Base-by-base conservation (phyloP, 23 tunicate genomes). In the Diplosoma virens region DNA sequence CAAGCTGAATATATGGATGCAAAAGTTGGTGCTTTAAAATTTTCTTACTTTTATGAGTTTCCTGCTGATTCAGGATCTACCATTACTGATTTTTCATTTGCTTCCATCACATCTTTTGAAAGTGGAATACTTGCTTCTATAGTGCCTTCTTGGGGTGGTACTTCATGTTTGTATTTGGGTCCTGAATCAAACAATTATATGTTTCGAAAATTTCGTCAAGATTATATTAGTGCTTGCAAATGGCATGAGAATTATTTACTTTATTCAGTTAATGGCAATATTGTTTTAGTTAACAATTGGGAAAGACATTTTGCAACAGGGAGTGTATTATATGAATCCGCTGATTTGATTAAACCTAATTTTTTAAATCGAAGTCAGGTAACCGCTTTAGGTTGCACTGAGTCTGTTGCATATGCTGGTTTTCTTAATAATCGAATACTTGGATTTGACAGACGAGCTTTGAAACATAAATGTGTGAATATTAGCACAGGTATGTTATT, bases 21-120 rank as follows among this genome's bases (percentile, higher is more conserved):
- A 4, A 9, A 4, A 17, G 61, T 17, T 55, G 23, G 22, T 55
- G 61, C 61, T 55, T 55, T 55, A 55, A 55, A 24, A 9, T 17
- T 55, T 24, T 24, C 61, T 55, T 4, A 17, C 30, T 22, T 34
- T 26, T 61, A 61, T 22, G 14, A 61, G 28, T 61, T 61, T 61
- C 35, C 35, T 27, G 9, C 34, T 61, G 69, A 61, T 4, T 5
- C 5, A 5, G 69, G 69, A 2, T 16, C 74, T 34, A 2, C 27
- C 2, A 11, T 67, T 18, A n/a, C 50, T 11, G 74, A 67, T 25
- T 67, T 67, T 67, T 67, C 74, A 18, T 67, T 35, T 67, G 74
- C 74, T 34, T 34, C 50, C 36, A 22, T 4, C 3, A 34, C 36
- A 28, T 4, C 18, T 21, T 11, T 6, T 34, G 52, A 67, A 2